These are phyloP conservation scores for Discoglossus pictus DNA, from an alignment of 2,797 vertebrate genomes.

Conservation along the genomic window DNA sequence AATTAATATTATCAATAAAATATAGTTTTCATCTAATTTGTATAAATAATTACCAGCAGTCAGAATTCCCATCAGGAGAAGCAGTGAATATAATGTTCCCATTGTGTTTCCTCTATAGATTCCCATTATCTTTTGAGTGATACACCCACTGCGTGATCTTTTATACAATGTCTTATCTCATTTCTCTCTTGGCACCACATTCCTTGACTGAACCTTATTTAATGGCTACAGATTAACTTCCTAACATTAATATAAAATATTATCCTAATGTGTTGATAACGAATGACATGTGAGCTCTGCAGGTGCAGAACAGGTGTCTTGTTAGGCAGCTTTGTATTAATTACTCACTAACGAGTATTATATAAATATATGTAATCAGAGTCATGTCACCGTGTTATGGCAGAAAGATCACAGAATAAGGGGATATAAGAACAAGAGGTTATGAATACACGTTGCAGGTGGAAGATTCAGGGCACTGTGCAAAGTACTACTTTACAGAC, in stretches of 20 bases:
- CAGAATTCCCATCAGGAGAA: neutral
- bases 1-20: neutral
- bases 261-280: neutral
- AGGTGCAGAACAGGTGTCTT: conserved; percentile 23
- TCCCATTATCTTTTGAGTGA: neutral
- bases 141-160: neutral
- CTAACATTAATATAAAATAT: conserved; percentile 7
- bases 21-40: neutral
- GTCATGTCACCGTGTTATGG: too few species aligned
- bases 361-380: too few species aligned
- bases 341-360: too few species aligned
- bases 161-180: conserved; percentile 12
- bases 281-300: conserved; percentile 1
- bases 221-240: neutral
- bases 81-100: neutral
- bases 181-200: neutral
- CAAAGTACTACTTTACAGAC: too few species aligned
- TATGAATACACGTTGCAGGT: too few species aligned
- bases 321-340: too few species aligned
- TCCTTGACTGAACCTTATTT: neutral
- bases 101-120: neutral
- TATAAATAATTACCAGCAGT: neutral
- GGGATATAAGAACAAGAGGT: too few species aligned
- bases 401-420: too few species aligned
- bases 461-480: too few species aligned